Evolutionary conservation across 1,140 invertebrate genomes (phyloP).

Genomic region (Nilaparvata lugens): DNA sequence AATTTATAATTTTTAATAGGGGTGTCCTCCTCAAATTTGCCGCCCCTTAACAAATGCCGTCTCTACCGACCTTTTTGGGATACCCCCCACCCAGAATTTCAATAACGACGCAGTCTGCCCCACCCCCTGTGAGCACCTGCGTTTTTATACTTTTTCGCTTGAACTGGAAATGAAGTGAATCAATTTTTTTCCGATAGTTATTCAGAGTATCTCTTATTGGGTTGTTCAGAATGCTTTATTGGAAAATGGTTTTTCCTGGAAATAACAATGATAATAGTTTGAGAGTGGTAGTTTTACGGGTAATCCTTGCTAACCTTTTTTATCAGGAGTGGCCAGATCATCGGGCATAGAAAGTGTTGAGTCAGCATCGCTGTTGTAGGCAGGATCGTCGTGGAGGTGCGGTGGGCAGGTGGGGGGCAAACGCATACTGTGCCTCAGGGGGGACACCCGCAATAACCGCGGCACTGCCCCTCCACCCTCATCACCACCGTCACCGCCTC

Average conservation of each 20-base stretch:
- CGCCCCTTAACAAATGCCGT: no score
- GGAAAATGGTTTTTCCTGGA: no score
- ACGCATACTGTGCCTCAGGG: slow-evolving; percentile 16
- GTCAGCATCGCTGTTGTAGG: slow-evolving; percentile 16
- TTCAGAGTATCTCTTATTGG: no score
- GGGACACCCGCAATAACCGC: slow-evolving; percentile 14
- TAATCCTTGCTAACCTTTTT: slow-evolving; percentile 20
- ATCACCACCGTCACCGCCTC: background rate
- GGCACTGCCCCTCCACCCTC: slow-evolving; percentile 11
- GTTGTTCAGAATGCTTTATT: no score
- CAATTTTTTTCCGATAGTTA: no score
- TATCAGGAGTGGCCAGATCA: slow-evolving; percentile 7
- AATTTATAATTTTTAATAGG: no score
- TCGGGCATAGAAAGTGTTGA: slow-evolving; percentile 14
- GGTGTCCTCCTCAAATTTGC: no score
- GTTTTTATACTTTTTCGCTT: background rate
- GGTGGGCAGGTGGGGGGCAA: slow-evolving; percentile 2
- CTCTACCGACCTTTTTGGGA: no score
- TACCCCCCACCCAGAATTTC: no score
- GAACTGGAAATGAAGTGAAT: no score
- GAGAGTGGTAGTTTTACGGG: no score
- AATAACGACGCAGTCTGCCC: background rate
- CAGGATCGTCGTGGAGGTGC: slow-evolving; percentile 6
- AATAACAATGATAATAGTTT: no score
- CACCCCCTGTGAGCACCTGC: background rate